These are phyloP conservation scores for Drosophila borborema DNA, from an alignment of 2,888 invertebrate genomes.

Conservation along the genomic window DNA sequence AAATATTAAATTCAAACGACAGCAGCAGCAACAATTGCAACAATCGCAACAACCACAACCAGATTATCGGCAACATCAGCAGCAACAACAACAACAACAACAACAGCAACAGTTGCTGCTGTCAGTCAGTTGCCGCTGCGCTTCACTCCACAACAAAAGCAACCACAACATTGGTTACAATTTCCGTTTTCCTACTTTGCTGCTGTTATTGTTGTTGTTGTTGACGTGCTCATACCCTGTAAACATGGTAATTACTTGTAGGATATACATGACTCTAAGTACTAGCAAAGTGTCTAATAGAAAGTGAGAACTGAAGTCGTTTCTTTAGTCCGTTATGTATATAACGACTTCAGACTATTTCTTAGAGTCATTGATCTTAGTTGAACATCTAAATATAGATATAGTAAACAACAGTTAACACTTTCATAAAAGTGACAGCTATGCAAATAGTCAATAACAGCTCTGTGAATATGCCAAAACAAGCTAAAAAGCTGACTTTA, in stretches of 20 bases:
- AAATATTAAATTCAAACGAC: slow-evolving; percentile 52
- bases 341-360: too few relatives aligned
- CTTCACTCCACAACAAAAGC: slow-evolving; percentile 43
- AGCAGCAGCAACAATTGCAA: slow-evolving; percentile 10
- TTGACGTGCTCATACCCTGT: slow-evolving; percentile 14
- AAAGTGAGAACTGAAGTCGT: too few relatives aligned
- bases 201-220: not conserved
- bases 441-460: too few relatives aligned
- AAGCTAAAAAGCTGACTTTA: too few relatives aligned
- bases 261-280: too few relatives aligned
- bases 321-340: too few relatives aligned
- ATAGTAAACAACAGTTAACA: too few relatives aligned
- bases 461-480: too few relatives aligned
- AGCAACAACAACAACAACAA: slow-evolving; percentile 18
- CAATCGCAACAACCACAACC: slow-evolving; percentile 22
- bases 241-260: not conserved
- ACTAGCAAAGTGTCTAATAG: not conserved
- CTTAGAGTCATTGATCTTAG: too few relatives aligned
- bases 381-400: too few relatives aligned
- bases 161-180: slow-evolving; percentile 35
- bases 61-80: slow-evolving; percentile 25
- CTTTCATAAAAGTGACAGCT: too few relatives aligned
- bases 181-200: slow-evolving; percentile 40
- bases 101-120: slow-evolving; percentile 35
- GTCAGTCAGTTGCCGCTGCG: slow-evolving; percentile 50